Conservation (phyloP, 2,113 vertebrate species). For the Pygoscelis antarcticus region DNA sequence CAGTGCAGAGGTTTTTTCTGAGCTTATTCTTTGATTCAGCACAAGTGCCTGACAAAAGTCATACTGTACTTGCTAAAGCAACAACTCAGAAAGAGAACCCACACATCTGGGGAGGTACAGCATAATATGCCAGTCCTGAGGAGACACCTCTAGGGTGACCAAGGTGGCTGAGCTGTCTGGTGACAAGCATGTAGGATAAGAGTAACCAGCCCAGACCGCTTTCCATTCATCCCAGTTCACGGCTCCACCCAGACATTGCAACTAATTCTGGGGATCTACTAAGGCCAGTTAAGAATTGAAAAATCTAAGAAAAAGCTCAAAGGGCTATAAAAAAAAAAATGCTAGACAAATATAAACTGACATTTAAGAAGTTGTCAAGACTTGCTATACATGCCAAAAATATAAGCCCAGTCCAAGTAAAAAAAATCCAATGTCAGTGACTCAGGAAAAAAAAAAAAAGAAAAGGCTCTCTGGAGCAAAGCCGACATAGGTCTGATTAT, state of each 20-base stretch:
- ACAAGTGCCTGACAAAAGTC: not conserved
- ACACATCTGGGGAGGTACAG: not conserved
- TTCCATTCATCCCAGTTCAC: not conserved
- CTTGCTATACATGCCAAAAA: not conserved
- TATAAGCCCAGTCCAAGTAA: not conserved
- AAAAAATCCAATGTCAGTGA: not conserved
- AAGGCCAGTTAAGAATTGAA: not conserved
- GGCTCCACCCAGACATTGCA: not conserved
- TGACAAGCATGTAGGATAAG: fast-evolving
- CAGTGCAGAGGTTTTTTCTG: not conserved
- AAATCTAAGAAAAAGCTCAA: not conserved
- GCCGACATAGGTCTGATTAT: not conserved
- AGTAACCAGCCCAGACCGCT: not conserved
- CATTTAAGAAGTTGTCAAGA: not conserved
- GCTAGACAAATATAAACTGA: not conserved
- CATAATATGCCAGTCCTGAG: not conserved
- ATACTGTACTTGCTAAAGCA: not conserved
- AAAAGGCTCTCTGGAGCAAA: not conserved
- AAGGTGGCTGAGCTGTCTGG: not conserved
- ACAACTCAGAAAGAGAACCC: not conserved
- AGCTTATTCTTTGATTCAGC: not conserved
- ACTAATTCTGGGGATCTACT: not conserved
- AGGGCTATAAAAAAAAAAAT: not conserved
- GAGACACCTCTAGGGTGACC: not conserved
- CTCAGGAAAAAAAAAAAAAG: not conserved